These are phyloP conservation scores for Myrmophylax atrothorax DNA, from an alignment of 2,113 vertebrate genomes.

Conservation along the genomic window DNA sequence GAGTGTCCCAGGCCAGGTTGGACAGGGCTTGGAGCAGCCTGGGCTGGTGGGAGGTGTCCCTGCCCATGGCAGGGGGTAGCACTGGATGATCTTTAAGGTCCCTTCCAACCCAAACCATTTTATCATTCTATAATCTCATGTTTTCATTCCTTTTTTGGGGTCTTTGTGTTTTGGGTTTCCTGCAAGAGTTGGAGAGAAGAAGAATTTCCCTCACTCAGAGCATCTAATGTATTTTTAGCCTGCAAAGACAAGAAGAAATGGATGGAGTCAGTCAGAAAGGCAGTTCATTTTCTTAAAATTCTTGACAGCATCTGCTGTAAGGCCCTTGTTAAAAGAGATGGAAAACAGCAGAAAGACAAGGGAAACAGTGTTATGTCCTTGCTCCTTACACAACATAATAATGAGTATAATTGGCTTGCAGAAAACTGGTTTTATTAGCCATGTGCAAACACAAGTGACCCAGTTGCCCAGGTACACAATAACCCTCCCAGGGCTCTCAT, in stretches of 20 bases:
- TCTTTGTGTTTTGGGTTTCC: neutral
- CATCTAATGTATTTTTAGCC: neutral
- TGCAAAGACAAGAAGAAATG: neutral
- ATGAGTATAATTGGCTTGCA: neutral
- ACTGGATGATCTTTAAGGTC: too few relatives aligned
- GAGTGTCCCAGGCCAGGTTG: neutral
- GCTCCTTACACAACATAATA: neutral
- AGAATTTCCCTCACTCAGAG: neutral
- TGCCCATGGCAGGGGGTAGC: neutral
- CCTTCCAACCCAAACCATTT: neutral
- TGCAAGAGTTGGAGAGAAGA: neutral
- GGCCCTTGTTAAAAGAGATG: conserved; percentile 32
- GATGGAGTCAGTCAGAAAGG: neutral
- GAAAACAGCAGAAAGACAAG: conserved; percentile 19
- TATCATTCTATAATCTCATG: fast-evolving
- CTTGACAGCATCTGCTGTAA: conserved; percentile 14
- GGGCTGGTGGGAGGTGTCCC: neutral
- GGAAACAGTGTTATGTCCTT: neutral
- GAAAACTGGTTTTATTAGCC: neutral
- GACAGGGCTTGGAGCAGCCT: neutral
- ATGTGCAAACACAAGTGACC: neutral
- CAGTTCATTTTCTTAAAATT: conserved; percentile 49
- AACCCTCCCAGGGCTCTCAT: neutral
- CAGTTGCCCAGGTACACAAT: neutral
- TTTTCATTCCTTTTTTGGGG: fast-evolving